A percentile compares a stretch with the other conserved stretches of the same genome.
These are phyloP conservation scores for Synodontis membranacea DNA, from an alignment of 2,113 vertebrate species.

Conservation along the genomic window DNA sequence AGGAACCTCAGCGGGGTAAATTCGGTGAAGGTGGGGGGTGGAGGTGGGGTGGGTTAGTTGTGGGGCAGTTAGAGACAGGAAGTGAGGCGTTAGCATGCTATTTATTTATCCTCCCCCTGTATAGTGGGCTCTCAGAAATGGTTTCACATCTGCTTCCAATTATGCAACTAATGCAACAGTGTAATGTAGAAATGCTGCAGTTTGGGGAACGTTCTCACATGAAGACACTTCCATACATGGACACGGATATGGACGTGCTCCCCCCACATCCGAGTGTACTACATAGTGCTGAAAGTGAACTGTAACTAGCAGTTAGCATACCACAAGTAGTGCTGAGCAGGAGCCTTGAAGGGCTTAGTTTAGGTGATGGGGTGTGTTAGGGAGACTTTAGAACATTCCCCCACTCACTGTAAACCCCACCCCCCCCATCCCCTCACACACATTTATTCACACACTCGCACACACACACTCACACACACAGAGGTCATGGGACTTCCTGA, in stretches of 20 bases:
- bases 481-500: constrained; percentile 54
- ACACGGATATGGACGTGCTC: neutral
- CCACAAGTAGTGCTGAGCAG: neutral
- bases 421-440: constrained; percentile 31
- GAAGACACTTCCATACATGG: neutral
- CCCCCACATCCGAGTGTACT: neutral
- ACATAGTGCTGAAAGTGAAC: neutral
- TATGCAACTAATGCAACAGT: neutral
- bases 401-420: neutral
- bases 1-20: neutral
- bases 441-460: constrained; percentile 19
- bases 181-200: neutral
- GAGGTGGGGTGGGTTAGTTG: no score
- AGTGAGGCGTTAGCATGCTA: neutral
- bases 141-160: neutral
- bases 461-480: constrained; percentile 40
- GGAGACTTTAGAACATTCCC: neutral
- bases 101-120: constrained; percentile 1
- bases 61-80: neutral
- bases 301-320: neutral
- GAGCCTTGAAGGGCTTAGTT: neutral
- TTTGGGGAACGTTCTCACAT: neutral
- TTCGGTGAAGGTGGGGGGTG: neutral
- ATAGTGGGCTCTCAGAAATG: neutral
- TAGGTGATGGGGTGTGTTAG: neutral